Evolutionary conservation across 2,797 vertebrate species (phyloP).

Genomic region (Coracias cyanogaster): DNA sequence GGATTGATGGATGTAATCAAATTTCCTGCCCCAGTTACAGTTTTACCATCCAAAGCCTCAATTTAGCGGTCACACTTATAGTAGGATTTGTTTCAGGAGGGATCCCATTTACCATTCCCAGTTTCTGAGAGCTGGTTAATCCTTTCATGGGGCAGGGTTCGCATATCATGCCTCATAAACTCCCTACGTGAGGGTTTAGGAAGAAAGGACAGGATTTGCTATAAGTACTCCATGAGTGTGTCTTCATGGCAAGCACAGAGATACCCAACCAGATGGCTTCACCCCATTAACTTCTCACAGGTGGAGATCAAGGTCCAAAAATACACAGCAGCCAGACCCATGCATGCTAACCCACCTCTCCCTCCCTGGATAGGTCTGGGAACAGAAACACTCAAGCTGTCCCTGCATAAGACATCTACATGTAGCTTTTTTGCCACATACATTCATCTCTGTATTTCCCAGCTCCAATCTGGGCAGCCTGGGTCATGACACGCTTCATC

Average conservation of each 20-base stretch:
- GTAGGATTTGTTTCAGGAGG: constrained; percentile 38
- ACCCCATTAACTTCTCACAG: constrained; percentile 31
- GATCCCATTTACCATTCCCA: constrained; percentile 5
- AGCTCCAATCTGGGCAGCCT: neutral
- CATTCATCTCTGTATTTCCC: neutral
- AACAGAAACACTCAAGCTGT: neutral
- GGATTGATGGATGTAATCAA: neutral
- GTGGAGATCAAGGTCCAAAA: neutral
- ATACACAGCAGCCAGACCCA: neutral
- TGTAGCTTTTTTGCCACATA: neutral
- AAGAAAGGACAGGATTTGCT: neutral
- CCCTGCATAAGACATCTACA: neutral
- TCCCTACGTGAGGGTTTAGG: neutral
- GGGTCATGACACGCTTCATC: neutral
- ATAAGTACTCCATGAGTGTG: accelerated
- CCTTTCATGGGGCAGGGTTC: neutral
- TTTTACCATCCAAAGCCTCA: constrained; percentile 35
- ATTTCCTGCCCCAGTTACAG: constrained; percentile 2
- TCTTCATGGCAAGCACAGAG: neutral
- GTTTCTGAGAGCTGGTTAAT: constrained; percentile 29
- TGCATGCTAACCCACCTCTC: neutral
- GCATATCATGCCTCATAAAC: constrained; percentile 34
- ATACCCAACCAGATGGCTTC: constrained; percentile 20
- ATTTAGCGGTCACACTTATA: neutral
- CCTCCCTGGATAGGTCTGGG: neutral